phyloP scores from a whole-genome alignment of 2,888 invertebrate genomes.

The Aleiodes leptofemur region DNA sequence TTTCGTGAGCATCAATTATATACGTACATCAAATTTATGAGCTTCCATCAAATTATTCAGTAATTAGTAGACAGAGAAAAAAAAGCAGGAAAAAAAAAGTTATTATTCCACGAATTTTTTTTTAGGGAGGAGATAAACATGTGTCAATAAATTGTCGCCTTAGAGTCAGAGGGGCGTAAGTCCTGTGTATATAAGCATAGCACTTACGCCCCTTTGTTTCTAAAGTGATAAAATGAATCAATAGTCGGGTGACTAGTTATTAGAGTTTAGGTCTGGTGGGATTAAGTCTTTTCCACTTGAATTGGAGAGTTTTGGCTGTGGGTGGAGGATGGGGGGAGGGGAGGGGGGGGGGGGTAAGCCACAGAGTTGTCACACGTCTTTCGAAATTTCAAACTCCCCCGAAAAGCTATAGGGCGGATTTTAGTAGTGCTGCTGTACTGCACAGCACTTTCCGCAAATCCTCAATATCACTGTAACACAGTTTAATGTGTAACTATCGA shows the following conservation, averaged over 20 bases:
- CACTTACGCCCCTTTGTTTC: too few species aligned
- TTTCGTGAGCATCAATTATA: conserved; percentile 12
- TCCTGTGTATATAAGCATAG: too few species aligned
- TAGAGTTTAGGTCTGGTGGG: background rate
- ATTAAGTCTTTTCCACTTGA: background rate
- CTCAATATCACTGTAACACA: conserved; percentile 30
- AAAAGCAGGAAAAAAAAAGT: background rate
- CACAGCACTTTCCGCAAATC: conserved; percentile 18
- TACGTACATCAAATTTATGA: conserved; percentile 2
- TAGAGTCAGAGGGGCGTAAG: too few species aligned
- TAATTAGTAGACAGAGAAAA: background rate
- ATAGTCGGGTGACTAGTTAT: conserved; percentile 7
- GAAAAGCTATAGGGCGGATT: background rate
- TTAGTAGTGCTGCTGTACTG: conserved; percentile 3
- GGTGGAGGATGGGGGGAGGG: too few species aligned
- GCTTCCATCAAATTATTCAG: background rate
- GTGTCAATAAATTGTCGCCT: background rate
- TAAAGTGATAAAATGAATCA: background rate
- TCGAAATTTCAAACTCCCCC: conserved; percentile 3
- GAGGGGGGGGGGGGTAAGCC: background rate
- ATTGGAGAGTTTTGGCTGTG: background rate
- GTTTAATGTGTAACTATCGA: conserved; percentile 45
- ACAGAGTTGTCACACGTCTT: conserved; percentile 24
- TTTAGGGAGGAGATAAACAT: background rate
- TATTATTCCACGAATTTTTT: background rate